phyloP scores from a whole-genome alignment of 2,797 vertebrate species.

The Cossypha heuglini region DNA sequence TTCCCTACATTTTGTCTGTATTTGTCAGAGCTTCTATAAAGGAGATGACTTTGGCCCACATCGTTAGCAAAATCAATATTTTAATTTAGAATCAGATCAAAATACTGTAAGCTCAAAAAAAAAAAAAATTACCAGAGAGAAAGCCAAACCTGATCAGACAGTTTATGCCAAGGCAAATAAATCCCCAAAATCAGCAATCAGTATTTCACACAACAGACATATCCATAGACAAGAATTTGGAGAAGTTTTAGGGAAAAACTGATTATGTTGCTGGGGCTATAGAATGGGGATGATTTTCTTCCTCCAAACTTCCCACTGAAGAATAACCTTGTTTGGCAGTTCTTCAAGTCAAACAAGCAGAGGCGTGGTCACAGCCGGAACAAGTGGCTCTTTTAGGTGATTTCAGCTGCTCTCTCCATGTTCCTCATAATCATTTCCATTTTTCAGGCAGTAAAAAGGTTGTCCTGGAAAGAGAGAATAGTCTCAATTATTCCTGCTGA shows the following conservation, averaged over 20 bases:
- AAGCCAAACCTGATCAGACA: not conserved
- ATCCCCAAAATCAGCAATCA: not conserved
- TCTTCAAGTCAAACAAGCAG: not conserved
- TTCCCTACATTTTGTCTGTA: not conserved
- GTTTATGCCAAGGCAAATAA: not conserved
- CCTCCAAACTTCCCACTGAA: not conserved
- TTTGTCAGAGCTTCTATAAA: not conserved
- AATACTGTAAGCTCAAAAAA: not conserved
- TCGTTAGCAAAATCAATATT: not conserved
- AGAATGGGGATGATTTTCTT: not conserved
- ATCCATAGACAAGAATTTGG: not conserved
- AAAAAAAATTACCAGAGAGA: not conserved
- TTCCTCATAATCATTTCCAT: not conserved
- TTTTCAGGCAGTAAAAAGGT: not conserved
- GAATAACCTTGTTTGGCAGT: not conserved
- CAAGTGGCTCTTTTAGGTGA: not conserved
- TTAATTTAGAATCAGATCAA: not conserved
- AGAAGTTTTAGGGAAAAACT: not conserved
- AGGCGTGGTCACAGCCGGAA: not conserved
- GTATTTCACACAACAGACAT: not conserved
- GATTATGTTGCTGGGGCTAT: not conserved
- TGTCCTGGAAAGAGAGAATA: not conserved
- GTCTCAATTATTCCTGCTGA: not conserved
- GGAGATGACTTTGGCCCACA: not conserved
- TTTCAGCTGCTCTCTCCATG: not conserved